Evolutionary conservation across 2,888 invertebrate species (phyloP).

Genomic region (Dorcus parallelipipedus): DNA sequence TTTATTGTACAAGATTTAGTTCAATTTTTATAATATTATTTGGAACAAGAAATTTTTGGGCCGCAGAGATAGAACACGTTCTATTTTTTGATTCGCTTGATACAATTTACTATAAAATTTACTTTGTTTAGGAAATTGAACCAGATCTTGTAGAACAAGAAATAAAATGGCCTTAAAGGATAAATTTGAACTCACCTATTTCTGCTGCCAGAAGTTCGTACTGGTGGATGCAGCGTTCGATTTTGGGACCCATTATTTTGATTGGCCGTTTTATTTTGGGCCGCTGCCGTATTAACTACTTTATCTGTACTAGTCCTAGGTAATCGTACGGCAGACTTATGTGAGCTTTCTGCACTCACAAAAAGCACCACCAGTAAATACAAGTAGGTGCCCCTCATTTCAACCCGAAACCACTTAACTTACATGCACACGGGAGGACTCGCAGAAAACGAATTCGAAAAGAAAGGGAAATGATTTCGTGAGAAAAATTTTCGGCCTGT

Average conservation of each 20-base stretch:
- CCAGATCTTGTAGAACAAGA: not conserved
- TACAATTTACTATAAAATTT: too few relatives aligned
- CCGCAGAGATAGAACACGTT: too few relatives aligned
- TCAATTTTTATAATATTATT: too few relatives aligned
- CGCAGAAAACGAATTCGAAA: not conserved
- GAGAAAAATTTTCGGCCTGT: not conserved
- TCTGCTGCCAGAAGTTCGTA: conserved; percentile 38
- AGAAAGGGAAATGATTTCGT: not conserved
- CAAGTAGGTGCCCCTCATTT: conserved; percentile 41
- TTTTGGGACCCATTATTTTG: conserved; percentile 33
- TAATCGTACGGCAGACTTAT: conserved; percentile 52
- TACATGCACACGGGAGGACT: conserved; percentile 6
- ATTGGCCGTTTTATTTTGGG: conserved; percentile 44
- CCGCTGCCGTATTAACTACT: conserved; percentile 47
- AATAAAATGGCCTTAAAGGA: not conserved
- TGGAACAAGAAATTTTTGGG: too few relatives aligned
- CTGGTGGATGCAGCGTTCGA: conserved; percentile 33
- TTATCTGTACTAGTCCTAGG: conserved; percentile 61
- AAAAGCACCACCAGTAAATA: conserved; percentile 36
- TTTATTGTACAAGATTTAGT: too few relatives aligned
- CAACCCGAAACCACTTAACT: conserved; percentile 10
- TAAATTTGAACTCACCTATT: conserved; percentile 32
- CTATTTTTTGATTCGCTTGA: too few relatives aligned
- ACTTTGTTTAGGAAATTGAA: not conserved
- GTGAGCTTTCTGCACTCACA: conserved; percentile 35